Evolutionary conservation across 2,113 vertebrate genomes (phyloP).

Genomic region (Mesoclemmys tuberculata): DNA sequence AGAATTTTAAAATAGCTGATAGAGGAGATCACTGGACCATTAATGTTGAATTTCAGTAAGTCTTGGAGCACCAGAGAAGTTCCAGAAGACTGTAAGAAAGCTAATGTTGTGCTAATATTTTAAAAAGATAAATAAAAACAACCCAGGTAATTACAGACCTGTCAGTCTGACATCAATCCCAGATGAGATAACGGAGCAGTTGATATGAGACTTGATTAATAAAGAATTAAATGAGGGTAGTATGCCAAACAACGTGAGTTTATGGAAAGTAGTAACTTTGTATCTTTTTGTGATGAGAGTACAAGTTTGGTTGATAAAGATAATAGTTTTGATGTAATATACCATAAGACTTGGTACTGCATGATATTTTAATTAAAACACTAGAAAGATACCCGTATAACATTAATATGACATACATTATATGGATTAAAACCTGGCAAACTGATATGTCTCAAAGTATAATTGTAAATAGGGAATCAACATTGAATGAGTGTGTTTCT

Average conservation of each 20-base stretch:
- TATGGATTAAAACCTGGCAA: neutral
- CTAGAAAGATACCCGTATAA: neutral
- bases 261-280: neutral
- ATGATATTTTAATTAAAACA: neutral
- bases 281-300: neutral
- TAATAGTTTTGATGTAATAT: neutral
- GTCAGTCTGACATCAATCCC: neutral
- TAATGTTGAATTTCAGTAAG: neutral
- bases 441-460: too few species aligned
- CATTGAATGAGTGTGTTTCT: too few species aligned
- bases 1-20: neutral
- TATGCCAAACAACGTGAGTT: neutral
- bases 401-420: neutral
- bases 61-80: neutral
- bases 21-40: neutral
- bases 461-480: too few species aligned
- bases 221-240: neutral
- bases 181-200: too few species aligned
- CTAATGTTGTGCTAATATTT: neutral
- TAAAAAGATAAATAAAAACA: neutral
- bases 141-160: neutral
- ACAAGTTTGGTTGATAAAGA: neutral
- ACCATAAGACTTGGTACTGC: neutral
- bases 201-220: neutral
- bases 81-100: neutral